A percentile compares a stretch with the other conserved stretches of the same genome.
These are phyloP conservation scores for Drosophila kurseongensis DNA, from an alignment of 1,140 invertebrate species.

Conservation along the genomic window DNA sequence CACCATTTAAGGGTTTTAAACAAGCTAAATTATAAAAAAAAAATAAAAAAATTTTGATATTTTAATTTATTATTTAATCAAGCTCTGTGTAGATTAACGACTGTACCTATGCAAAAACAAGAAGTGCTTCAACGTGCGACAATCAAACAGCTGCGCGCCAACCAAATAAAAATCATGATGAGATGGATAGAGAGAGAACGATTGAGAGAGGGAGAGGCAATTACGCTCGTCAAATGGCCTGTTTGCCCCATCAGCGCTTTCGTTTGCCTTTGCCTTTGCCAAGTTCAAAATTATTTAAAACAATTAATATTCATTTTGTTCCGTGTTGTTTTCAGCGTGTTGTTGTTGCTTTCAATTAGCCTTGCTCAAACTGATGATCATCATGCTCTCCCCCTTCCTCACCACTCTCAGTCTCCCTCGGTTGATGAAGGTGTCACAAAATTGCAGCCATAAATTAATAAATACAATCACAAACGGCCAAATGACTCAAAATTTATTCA, in stretches of 20 bases:
- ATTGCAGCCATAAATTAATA: constrained; percentile 75
- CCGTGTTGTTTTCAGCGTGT: constrained; percentile 49
- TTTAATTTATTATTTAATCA: too few relatives aligned
- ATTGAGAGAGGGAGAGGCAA: constrained; percentile 12
- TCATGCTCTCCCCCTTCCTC: not conserved
- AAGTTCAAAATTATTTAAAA: constrained; percentile 84
- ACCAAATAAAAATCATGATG: constrained; percentile 37
- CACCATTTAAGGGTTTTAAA: too few relatives aligned
- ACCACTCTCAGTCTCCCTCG: not conserved
- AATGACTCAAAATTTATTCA: constrained; percentile 54
- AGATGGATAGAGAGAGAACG: constrained; percentile 1
- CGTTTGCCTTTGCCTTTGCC: constrained; percentile 62
- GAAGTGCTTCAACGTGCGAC: constrained; percentile 45
- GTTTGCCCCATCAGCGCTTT: constrained; percentile 39
- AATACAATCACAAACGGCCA: constrained; percentile 52
- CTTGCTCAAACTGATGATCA: constrained; percentile 22
- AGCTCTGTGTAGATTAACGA: too few relatives aligned
- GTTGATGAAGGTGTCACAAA: constrained; percentile 73
- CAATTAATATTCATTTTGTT: constrained; percentile 82
- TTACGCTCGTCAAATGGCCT: constrained; percentile 42
- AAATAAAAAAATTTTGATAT: too few relatives aligned
- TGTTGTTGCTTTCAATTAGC: constrained; percentile 61
- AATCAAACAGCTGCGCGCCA: constrained; percentile 70
- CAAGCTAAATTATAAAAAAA: too few relatives aligned
- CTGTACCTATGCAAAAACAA: constrained; percentile 5